Evolutionary conservation across 1,140 invertebrate genomes (phyloP).

Genomic region (Marisa cornuarietis): DNA sequence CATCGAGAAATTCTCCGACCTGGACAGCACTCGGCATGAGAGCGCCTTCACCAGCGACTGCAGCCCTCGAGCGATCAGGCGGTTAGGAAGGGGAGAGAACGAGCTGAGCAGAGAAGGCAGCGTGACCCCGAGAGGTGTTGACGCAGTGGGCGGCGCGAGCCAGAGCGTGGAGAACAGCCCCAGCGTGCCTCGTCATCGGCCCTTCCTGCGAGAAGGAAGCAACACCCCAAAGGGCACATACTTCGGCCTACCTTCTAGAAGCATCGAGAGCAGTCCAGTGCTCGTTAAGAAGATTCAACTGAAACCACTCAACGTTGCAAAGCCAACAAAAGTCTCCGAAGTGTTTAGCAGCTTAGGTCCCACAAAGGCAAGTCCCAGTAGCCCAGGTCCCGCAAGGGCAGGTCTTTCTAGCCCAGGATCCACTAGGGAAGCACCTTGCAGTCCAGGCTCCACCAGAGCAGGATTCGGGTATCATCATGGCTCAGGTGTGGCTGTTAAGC

Average conservation of each 20-base stretch:
- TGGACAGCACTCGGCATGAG: neutral
- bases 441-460: too few relatives aligned
- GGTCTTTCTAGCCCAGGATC: neutral
- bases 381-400: neutral
- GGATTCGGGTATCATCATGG: too few relatives aligned
- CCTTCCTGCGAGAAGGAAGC: constrained; percentile 5
- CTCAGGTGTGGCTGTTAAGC: too few relatives aligned
- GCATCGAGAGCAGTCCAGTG: constrained; percentile 22
- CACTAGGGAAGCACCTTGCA: neutral
- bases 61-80: neutral
- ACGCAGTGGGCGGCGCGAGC: neutral
- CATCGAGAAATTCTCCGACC: constrained; percentile 30
- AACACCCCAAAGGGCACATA: constrained; percentile 1
- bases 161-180: constrained; percentile 13
- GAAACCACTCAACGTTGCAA: too few relatives aligned
- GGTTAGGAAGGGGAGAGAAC: neutral
- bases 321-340: neutral
- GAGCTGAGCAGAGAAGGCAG: constrained; percentile 12
- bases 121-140: constrained; percentile 2
- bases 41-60: neutral
- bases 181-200: neutral
- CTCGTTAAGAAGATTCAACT: neutral
- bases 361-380: neutral
- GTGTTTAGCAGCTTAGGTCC: neutral
- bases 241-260: constrained; percentile 2